Evolutionary conservation across 53 echinoderm and acorn worm genomes (phyloP).

Genomic region (Holothuria leucospilota): DNA sequence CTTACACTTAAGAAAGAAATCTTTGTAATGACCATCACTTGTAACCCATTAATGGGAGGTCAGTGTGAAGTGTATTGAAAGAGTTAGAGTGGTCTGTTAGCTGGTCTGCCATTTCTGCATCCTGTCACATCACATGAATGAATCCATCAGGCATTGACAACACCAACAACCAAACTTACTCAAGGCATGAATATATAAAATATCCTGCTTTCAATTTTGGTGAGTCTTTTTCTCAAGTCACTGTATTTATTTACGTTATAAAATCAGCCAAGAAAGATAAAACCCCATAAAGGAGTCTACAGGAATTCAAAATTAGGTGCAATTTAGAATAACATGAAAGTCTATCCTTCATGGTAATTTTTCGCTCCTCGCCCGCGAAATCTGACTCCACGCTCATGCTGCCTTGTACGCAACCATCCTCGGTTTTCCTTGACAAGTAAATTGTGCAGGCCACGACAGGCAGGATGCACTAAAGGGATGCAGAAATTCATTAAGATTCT

Average conservation of each 20-base stretch:
- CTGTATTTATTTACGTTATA: slow-evolving; percentile 53
- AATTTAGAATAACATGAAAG: slow-evolving; percentile 59
- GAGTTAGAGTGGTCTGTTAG: too few relatives aligned
- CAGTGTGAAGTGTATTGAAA: too few relatives aligned
- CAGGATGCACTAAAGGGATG: slow-evolving; percentile 44
- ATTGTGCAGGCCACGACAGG: slow-evolving; percentile 51
- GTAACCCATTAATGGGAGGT: too few relatives aligned
- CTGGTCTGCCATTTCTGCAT: too few relatives aligned
- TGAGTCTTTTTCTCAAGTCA: slow-evolving; percentile 24
- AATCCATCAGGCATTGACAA: neutral
- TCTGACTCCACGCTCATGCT: slow-evolving; percentile 53
- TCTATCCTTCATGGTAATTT: slow-evolving; percentile 51
- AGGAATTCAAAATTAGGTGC: slow-evolving; percentile 54
- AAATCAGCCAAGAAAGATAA: slow-evolving; percentile 30
- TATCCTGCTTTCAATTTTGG: slow-evolving; percentile 33
- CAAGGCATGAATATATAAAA: slow-evolving; percentile 48
- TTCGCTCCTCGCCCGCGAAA: slow-evolving; percentile 53
- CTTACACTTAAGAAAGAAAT: too few relatives aligned
- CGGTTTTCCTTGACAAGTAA: slow-evolving; percentile 41
- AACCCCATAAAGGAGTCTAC: slow-evolving; percentile 43
- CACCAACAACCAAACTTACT: slow-evolving; percentile 15
- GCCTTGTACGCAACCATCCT: slow-evolving; percentile 52
- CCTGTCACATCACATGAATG: slow-evolving; percentile 28
- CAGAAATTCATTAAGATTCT: slow-evolving; percentile 45
- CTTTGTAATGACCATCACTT: too few relatives aligned